A percentile compares a stretch with the other conserved stretches of the same genome.
phyloP scores from a whole-genome alignment of 2,797 vertebrate species.

The Huso huso region DNA sequence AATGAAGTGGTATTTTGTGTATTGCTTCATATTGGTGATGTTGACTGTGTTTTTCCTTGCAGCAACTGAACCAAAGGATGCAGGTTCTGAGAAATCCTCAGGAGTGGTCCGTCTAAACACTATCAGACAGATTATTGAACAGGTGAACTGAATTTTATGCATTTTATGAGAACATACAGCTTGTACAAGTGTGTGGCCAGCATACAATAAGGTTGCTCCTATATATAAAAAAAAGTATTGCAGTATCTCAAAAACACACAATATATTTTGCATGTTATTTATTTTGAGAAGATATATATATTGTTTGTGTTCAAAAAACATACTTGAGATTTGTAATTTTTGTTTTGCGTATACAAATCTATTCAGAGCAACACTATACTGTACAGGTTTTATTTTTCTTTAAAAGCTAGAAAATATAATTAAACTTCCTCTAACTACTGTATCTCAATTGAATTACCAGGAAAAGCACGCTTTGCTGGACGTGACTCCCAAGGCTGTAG shows the following conservation, averaged over 20 bases:
- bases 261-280: background rate
- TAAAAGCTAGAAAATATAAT: no score
- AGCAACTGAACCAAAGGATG: constrained; percentile 94
- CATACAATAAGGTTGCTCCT: no score
- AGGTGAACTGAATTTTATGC: constrained; percentile 51
- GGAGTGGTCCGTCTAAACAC: constrained; percentile 93
- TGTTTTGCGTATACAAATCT: background rate
- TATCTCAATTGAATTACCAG: constrained; percentile 45
- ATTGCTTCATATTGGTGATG: background rate
- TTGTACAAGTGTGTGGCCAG: no score
- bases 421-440: no score
- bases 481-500: constrained; percentile 94
- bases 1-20: background rate
- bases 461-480: constrained; percentile 86
- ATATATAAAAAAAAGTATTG: no score
- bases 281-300: background rate
- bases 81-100: constrained; percentile 80
- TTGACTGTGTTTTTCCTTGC: background rate
- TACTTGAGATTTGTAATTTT: background rate
- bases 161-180: background rate
- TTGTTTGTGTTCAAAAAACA: background rate
- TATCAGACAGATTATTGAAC: constrained; percentile 90
- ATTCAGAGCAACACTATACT: background rate
- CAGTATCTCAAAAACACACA: no score
- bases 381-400: background rate